Percentiles rank a stretch among this genome's conserved stretches.
Conservation (phyloP, 2,113 vertebrate species). For the Anser cygnoides region DNA sequence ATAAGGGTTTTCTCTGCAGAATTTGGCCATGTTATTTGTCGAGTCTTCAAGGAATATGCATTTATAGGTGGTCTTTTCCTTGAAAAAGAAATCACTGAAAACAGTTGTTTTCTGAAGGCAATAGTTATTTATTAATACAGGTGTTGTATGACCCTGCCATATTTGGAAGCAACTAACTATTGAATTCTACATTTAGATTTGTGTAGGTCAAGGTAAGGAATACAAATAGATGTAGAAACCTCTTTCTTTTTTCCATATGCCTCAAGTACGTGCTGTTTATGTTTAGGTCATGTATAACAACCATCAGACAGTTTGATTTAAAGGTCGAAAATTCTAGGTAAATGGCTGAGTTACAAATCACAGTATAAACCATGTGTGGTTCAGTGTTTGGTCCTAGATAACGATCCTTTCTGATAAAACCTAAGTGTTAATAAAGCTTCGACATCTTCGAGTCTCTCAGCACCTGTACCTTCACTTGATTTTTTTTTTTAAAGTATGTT, state of each 20-base stretch:
- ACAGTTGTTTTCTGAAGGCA: not conserved
- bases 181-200: accelerated
- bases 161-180: too few species aligned
- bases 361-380: accelerated
- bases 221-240: not conserved
- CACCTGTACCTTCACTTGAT: not conserved
- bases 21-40: not conserved
- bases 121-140: not conserved
- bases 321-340: not conserved
- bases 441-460: not conserved
- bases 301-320: not conserved
- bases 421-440: not conserved
- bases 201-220: not conserved
- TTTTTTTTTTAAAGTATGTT: not conserved
- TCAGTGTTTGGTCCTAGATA: not conserved
- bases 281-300: not conserved
- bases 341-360: not conserved
- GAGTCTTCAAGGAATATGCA: not conserved
- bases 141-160: not conserved
- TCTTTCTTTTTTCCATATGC: not conserved
- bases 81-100: not conserved
- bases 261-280: not conserved
- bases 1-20: not conserved
- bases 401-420: not conserved
- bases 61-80: not conserved